Evolutionary conservation across 1,140 invertebrate genomes (phyloP).

Genomic region (Dinoponera quadriceps): DNA sequence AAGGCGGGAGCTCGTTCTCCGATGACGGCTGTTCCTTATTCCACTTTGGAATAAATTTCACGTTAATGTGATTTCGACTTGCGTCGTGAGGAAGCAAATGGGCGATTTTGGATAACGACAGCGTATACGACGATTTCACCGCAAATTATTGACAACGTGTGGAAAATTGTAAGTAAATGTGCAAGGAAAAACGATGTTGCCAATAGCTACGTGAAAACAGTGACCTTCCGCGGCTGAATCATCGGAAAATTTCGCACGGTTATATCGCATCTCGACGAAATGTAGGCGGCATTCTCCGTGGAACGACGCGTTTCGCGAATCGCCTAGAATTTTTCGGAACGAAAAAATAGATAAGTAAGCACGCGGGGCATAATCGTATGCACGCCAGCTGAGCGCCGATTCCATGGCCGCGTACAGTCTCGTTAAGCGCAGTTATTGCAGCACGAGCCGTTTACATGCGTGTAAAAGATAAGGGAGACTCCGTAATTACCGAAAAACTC

Average conservation of each 20-base stretch:
- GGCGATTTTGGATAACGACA: too few relatives aligned
- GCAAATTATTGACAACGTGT: too few relatives aligned
- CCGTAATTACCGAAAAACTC: conserved; percentile 44
- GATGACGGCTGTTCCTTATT: background rate
- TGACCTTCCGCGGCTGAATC: too few relatives aligned
- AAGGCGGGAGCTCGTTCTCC: background rate
- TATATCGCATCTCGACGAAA: conserved; percentile 4
- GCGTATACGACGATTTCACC: too few relatives aligned
- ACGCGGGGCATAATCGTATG: background rate
- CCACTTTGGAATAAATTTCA: background rate
- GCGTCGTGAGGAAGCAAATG: too few relatives aligned
- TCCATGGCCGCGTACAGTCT: conserved; percentile 19
- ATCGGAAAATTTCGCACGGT: background rate
- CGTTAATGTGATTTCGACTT: too few relatives aligned
- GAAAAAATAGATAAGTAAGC: conserved; percentile 21
- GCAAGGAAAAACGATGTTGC: too few relatives aligned
- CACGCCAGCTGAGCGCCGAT: conserved; percentile 1
- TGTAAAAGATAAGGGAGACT: conserved; percentile 39
- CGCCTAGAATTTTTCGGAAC: conserved; percentile 12
- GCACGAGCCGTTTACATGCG: background rate
- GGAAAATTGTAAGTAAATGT: too few relatives aligned
- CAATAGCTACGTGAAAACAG: too few relatives aligned
- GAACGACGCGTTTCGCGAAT: conserved; percentile 19
- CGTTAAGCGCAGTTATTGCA: conserved; percentile 40
- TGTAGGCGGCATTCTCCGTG: background rate